Conservation (phyloP, 2,113 vertebrate genomes). For the Etheostoma spectabile region DNA sequence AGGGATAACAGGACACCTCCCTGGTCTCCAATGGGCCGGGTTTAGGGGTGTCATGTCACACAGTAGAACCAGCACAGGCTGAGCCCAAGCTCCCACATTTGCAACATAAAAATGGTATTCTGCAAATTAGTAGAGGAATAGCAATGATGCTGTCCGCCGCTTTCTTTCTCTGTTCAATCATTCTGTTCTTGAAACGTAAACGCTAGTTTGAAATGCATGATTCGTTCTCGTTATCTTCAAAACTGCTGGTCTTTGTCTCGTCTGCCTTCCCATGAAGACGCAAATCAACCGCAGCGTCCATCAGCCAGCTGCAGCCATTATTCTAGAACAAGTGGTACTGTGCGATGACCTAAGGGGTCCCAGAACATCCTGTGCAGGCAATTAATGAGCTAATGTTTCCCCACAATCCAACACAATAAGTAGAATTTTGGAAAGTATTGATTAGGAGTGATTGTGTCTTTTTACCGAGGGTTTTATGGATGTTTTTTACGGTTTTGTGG, state of each 20-base stretch:
- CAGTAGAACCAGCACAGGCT: not conserved
- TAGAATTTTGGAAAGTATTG: slow-evolving; percentile 6
- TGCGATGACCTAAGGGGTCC: not conserved
- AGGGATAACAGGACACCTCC: not conserved
- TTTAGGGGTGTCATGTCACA: not conserved
- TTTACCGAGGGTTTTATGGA: slow-evolving; percentile 4
- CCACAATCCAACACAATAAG: slow-evolving; percentile 4
- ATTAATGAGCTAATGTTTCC: slow-evolving; percentile 25
- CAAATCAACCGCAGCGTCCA: slow-evolving; percentile 17
- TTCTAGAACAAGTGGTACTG: not conserved
- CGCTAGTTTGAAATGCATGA: not conserved
- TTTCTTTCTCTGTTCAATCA: not conserved
- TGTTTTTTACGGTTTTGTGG: slow-evolving; percentile 35
- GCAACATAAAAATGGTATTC: not conserved
- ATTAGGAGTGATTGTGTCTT: slow-evolving; percentile 1
- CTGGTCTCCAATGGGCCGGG: not conserved
- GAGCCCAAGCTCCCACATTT: not conserved
- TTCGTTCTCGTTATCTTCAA: not conserved
- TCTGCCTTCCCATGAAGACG: slow-evolving; percentile 3
- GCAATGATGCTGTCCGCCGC: not conserved
- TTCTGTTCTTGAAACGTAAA: not conserved
- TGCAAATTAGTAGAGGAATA: not conserved
- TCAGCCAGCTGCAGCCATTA: not conserved
- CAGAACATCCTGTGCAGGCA: not conserved
- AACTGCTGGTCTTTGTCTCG: slow-evolving; percentile 18